These are phyloP conservation scores for Dryadula phaetusa DNA, from an alignment of 2,888 invertebrate species.

Conservation along the genomic window DNA sequence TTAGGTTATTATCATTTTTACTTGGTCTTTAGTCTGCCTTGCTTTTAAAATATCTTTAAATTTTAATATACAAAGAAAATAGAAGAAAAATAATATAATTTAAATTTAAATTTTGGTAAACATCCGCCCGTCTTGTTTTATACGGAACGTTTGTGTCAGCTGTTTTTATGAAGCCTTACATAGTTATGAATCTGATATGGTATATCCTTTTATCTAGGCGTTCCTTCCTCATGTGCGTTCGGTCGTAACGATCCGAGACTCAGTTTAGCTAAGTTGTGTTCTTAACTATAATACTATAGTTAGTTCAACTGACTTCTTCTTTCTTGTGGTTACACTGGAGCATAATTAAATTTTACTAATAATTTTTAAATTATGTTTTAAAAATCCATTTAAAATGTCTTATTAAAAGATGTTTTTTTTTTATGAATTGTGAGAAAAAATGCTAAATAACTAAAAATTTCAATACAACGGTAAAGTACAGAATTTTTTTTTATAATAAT, in stretches of 20 bases:
- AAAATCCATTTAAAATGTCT: no score
- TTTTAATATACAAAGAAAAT: not conserved
- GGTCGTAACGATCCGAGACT: not conserved
- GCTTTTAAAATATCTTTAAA: no score
- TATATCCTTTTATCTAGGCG: constrained; percentile 30
- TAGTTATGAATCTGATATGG: constrained; percentile 26
- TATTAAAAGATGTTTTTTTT: no score
- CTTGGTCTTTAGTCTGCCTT: no score
- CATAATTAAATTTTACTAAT: no score
- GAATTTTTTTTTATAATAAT: no score
- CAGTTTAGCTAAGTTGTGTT: not conserved
- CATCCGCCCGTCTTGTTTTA: not conserved
- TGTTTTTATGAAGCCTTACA: constrained; percentile 30
- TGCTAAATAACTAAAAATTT: no score
- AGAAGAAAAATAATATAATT: not conserved
- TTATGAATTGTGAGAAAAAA: no score
- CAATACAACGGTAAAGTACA: no score
- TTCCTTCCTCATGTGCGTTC: constrained; percentile 20
- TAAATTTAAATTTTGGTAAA: not conserved
- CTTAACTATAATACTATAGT: constrained; percentile 4
- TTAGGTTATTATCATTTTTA: no score
- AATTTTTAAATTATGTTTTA: no score
- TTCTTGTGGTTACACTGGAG: no score
- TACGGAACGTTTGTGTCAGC: not conserved
- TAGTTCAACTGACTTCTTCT: not conserved